A percentile compares a stretch with the other conserved stretches of the same genome.
Evolutionary conservation across 2,888 invertebrate species (phyloP).

Genomic region (Bombyx huttoni): DNA sequence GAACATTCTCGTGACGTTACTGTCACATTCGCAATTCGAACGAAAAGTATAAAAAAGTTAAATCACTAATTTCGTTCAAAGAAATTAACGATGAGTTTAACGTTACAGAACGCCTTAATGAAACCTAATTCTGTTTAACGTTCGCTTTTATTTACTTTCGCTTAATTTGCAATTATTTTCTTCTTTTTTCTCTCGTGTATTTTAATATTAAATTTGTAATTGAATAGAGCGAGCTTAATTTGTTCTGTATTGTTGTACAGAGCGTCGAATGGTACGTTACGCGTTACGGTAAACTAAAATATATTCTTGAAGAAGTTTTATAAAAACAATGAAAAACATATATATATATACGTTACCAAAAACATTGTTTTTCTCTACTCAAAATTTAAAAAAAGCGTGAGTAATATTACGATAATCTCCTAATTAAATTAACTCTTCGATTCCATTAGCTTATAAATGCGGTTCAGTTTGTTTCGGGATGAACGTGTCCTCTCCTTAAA

Average conservation of each 20-base stretch:
- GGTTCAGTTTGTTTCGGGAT: slow-evolving; percentile 14
- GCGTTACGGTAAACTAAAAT: neutral
- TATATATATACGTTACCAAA: too few species aligned
- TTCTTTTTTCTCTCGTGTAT: slow-evolving; percentile 4
- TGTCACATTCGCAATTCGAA: slow-evolving; percentile 9
- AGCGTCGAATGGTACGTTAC: neutral
- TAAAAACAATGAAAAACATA: too few species aligned
- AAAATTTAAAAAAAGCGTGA: too few species aligned
- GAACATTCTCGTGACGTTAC: slow-evolving; percentile 6
- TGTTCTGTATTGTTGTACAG: neutral
- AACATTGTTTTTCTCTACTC: too few species aligned
- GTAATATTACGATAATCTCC: slow-evolving; percentile 4
- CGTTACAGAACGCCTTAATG: slow-evolving; percentile 10
- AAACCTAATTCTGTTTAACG: slow-evolving; percentile 1
- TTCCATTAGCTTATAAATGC: slow-evolving; percentile 21
- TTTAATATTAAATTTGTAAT: neutral
- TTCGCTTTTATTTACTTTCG: slow-evolving; percentile 1
- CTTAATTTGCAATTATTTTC: slow-evolving; percentile 5
- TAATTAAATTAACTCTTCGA: slow-evolving; percentile 25
- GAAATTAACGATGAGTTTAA: slow-evolving; percentile 17
- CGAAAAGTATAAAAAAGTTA: slow-evolving; percentile 16
- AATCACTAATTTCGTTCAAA: slow-evolving; percentile 16
- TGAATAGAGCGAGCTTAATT: neutral
- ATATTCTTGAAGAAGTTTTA: too few species aligned
- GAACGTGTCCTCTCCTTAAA: slow-evolving; percentile 31